These are phyloP conservation scores for Hydractinia echinata DNA, from an alignment of 30 jellyfish, hydroid and myxozoan species.

Conservation along the genomic window DNA sequence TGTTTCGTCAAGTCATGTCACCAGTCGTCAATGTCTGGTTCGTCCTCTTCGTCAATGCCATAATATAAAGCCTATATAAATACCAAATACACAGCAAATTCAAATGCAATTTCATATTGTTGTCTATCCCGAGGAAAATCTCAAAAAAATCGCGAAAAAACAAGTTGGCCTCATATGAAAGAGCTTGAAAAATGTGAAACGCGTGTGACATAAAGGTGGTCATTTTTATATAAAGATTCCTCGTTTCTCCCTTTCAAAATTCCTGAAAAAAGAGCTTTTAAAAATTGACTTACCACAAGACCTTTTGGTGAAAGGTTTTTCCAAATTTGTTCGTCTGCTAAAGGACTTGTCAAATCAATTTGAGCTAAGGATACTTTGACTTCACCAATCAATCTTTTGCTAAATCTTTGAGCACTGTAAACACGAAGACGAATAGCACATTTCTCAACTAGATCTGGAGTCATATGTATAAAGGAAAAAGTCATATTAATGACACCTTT, in stretches of 20 bases:
- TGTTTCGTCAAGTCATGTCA: not conserved
- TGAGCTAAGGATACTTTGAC: slow-evolving; percentile 51
- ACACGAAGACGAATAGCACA: slow-evolving; percentile 73
- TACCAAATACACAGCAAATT: not conserved
- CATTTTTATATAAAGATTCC: not conserved
- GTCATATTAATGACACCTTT: slow-evolving; percentile 70
- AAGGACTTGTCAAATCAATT: slow-evolving; percentile 63
- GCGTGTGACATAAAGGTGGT: no score
- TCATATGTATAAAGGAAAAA: slow-evolving; percentile 50
- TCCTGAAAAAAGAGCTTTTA: not conserved
- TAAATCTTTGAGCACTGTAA: slow-evolving; percentile 50
- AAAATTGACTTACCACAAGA: slow-evolving; percentile 62
- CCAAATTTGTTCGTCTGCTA: slow-evolving; percentile 84
- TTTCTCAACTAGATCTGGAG: slow-evolving; percentile 43
- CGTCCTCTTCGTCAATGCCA: slow-evolving; percentile 43
- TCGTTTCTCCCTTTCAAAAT: not conserved
- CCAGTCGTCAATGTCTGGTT: slow-evolving; percentile 49
- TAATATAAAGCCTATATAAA: slow-evolving; percentile 31
- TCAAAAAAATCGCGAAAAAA: no score
- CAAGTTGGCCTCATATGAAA: no score
- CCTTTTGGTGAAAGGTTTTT: slow-evolving; percentile 70
- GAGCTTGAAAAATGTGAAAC: no score
- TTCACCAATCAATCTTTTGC: slow-evolving; percentile 74
- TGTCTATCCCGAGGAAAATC: no score
- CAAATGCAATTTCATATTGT: no score